Evolutionary conservation across 2,888 invertebrate species (phyloP).

Genomic region (Coenonympha arcania): DNA sequence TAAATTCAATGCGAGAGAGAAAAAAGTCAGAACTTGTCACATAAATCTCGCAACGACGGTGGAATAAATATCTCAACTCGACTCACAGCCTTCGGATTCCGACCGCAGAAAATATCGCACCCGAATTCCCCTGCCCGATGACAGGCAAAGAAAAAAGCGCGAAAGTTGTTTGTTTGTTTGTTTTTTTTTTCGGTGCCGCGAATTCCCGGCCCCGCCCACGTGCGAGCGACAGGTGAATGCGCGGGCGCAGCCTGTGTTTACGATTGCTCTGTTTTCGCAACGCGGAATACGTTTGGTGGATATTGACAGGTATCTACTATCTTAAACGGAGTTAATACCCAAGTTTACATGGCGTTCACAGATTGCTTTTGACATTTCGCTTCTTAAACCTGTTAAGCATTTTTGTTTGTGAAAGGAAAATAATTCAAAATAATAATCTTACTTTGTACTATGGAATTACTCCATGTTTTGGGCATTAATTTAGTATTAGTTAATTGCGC

Average conservation of each 20-base stretch:
- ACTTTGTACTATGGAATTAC: too few relatives aligned
- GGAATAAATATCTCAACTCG: slow-evolving; percentile 63
- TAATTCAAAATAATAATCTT: too few relatives aligned
- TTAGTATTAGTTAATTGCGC: too few relatives aligned
- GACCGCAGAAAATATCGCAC: slow-evolving; percentile 70
- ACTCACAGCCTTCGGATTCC: slow-evolving; percentile 67
- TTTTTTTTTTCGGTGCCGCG: slow-evolving; percentile 34
- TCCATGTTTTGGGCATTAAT: too few relatives aligned
- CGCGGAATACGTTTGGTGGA: slow-evolving; percentile 57
- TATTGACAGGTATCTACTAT: slow-evolving; percentile 34
- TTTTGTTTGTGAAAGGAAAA: too few relatives aligned
- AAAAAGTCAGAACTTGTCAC: slow-evolving; percentile 34
- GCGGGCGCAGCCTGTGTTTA: slow-evolving; percentile 36
- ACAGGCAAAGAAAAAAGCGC: slow-evolving; percentile 60
- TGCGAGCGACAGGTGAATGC: slow-evolving; percentile 71
- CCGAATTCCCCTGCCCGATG: slow-evolving; percentile 65
- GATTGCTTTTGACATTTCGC: too few relatives aligned
- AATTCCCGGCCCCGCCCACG: slow-evolving; percentile 65
- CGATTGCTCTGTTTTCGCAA: slow-evolving; percentile 4
- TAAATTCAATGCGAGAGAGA: slow-evolving; percentile 51
- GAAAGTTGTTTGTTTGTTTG: slow-evolving; percentile 28
- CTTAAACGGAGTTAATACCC: too few relatives aligned
- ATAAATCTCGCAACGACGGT: slow-evolving; percentile 54
- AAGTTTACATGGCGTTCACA: too few relatives aligned
- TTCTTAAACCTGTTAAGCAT: too few relatives aligned